These are phyloP conservation scores for Hystrix cristata DNA, from an alignment of 2,113 vertebrate species.

Conservation along the genomic window DNA sequence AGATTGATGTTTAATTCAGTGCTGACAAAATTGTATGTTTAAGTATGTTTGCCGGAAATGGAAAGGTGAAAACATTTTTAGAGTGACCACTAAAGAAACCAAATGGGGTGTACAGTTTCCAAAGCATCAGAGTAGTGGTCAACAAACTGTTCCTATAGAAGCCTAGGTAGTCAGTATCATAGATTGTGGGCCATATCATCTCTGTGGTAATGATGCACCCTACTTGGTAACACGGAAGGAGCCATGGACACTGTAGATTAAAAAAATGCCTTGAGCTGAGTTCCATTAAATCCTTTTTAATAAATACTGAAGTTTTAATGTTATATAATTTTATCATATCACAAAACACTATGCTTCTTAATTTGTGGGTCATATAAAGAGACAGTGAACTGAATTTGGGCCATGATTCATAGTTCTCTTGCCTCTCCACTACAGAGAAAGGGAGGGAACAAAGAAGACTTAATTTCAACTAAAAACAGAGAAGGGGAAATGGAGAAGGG, in stretches of 20 bases:
- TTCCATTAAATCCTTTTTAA: neutral
- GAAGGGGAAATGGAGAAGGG: neutral
- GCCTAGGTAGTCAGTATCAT: neutral
- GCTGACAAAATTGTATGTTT: neutral
- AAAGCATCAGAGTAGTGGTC: neutral
- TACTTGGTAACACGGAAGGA: neutral
- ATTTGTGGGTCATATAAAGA: neutral
- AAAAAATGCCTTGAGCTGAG: neutral
- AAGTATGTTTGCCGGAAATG: slow-evolving; percentile 28
- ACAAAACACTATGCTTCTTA: neutral
- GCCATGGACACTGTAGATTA: neutral
- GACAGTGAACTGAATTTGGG: neutral
- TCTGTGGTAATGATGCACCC: neutral
- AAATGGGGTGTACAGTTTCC: neutral
- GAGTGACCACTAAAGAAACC: neutral
- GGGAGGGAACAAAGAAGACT: neutral
- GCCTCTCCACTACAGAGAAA: neutral
- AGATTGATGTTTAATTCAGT: neutral
- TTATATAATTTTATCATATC: neutral
- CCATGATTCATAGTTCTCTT: neutral
- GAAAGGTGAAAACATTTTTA: neutral
- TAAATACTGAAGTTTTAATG: neutral
- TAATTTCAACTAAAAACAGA: neutral
- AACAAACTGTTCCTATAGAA: neutral
- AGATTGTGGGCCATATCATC: neutral